phyloP scores from a whole-genome alignment of 2,888 invertebrate species.

The Apamea crenata region DNA sequence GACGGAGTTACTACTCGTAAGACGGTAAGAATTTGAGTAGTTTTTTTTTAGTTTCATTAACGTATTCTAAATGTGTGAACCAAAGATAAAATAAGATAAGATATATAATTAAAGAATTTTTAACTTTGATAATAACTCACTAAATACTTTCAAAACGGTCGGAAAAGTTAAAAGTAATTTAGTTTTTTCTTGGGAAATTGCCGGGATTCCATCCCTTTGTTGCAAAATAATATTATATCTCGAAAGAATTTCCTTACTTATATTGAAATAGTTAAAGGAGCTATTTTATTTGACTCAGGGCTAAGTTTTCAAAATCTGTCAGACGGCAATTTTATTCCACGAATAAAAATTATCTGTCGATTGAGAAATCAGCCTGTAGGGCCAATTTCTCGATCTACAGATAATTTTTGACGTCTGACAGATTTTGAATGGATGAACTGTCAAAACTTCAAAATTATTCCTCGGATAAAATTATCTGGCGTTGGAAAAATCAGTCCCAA shows the following conservation, averaged over 20 bases:
- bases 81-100: neutral
- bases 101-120: too few relatives aligned
- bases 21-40: slow-evolving; percentile 65
- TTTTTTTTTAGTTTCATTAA: neutral
- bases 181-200: neutral
- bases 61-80: neutral
- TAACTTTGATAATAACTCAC: neutral
- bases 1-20: too few relatives aligned
- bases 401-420: too few relatives aligned
- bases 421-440: too few relatives aligned
- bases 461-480: too few relatives aligned
- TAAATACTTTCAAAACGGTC: neutral
- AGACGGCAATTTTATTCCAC: too few relatives aligned
- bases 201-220: neutral
- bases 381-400: too few relatives aligned
- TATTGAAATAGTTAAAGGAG: slow-evolving; percentile 4
- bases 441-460: too few relatives aligned
- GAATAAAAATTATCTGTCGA: too few relatives aligned
- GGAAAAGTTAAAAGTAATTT: neutral
- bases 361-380: too few relatives aligned
- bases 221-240: neutral
- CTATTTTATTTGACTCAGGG: neutral
- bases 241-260: neutral
- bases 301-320: neutral
- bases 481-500: neutral